These are phyloP conservation scores for Andrena chrysosceles DNA, from an alignment of 2,888 invertebrate species.

Conservation along the genomic window DNA sequence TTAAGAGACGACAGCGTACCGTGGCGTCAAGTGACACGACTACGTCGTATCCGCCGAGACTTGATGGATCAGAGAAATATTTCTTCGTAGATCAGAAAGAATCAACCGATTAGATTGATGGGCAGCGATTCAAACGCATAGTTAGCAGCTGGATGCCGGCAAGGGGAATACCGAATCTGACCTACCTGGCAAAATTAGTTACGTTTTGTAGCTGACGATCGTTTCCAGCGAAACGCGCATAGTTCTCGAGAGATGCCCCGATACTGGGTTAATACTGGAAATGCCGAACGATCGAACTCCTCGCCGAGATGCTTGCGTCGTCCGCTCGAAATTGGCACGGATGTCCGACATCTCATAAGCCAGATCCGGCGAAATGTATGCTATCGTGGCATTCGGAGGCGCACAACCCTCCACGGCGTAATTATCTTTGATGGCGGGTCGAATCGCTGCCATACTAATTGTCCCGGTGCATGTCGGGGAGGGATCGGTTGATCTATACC, in stretches of 20 bases:
- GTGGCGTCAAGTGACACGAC: not conserved
- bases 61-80: no score
- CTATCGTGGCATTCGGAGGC: conserved; percentile 46
- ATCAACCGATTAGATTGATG: not conserved
- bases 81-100: no score
- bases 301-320: conserved; percentile 54
- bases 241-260: conserved; percentile 12
- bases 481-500: conserved; percentile 51
- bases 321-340: conserved; percentile 55
- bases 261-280: conserved; percentile 52
- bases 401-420: conserved; percentile 50
- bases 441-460: conserved; percentile 67
- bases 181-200: not conserved
- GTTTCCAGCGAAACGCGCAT: conserved; percentile 28
- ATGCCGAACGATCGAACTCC: conserved; percentile 49
- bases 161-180: not conserved
- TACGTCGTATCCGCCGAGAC: not conserved
- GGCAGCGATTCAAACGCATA: not conserved
- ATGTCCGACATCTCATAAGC: conserved; percentile 63
- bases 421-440: conserved; percentile 64
- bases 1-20: not conserved
- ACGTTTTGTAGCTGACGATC: conserved; percentile 23
- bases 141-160: not conserved
- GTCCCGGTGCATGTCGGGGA: conserved; percentile 37
- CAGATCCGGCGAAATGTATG: conserved; percentile 53